A percentile compares a stretch with the other conserved stretches of the same genome.
These are phyloP conservation scores for Coenobita brevimanus DNA, from an alignment of 1,140 invertebrate genomes.

Conservation along the genomic window DNA sequence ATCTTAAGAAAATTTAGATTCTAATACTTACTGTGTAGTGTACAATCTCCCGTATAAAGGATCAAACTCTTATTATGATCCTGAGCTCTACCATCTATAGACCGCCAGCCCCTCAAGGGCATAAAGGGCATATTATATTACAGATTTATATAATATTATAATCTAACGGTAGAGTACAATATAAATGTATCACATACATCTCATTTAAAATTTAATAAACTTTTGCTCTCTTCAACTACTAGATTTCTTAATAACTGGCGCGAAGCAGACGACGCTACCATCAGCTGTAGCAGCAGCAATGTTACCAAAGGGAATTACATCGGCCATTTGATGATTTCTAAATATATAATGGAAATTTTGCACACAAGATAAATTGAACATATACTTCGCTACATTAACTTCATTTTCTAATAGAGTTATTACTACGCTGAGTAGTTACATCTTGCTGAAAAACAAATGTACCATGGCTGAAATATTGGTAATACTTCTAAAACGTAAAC, in stretches of 20 bases:
- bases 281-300: not conserved
- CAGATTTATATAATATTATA: not conserved
- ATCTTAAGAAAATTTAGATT: not conserved
- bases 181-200: not conserved
- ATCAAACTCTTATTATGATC: slow-evolving; percentile 35
- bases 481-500: not conserved
- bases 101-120: slow-evolving; percentile 28
- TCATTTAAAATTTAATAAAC: not conserved
- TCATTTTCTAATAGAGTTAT: no score
- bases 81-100: not conserved
- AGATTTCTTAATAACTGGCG: not conserved
- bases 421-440: no score
- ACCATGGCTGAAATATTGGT: no score
- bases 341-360: no score
- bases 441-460: no score
- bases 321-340: no score
- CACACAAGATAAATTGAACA: no score
- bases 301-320: no score
- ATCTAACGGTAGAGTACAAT: not conserved
- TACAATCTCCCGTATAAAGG: no score
- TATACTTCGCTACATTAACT: no score
- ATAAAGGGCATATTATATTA: slow-evolving; percentile 38
- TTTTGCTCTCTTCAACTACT: not conserved
- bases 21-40: not conserved
- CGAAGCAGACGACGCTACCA: slow-evolving; percentile 14